Conservation (phyloP, 2,888 invertebrate species). For the Catocala fraxini region DNA sequence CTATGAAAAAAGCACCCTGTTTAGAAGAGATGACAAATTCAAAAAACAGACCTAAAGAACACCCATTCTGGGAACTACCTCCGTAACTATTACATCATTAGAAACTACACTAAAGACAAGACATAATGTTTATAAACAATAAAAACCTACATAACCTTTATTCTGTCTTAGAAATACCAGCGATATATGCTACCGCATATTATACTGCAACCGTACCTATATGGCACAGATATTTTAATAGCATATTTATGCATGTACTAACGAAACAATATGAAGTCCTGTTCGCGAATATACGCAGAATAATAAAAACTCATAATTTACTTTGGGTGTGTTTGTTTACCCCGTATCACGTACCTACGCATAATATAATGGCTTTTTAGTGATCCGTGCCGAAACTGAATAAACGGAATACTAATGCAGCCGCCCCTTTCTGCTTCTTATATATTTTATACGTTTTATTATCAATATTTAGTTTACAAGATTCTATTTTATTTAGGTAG, state of each 20-base stretch:
- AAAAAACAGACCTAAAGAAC: no score
- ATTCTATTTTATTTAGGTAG: no score
- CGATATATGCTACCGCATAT: no score
- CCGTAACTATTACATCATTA: no score
- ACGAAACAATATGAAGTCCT: slow-evolving; percentile 14
- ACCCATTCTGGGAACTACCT: no score
- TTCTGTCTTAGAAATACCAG: no score
- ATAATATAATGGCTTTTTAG: slow-evolving; percentile 9
- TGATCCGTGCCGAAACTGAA: slow-evolving; percentile 15
- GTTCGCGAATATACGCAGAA: slow-evolving; percentile 5
- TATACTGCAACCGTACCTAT: no score
- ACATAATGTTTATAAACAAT: no score
- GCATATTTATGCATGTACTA: background rate
- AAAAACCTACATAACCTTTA: no score
- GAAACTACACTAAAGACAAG: no score
- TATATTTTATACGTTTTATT: background rate
- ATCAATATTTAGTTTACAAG: background rate
- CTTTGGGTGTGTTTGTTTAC: slow-evolving; percentile 10
- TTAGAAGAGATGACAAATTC: no score
- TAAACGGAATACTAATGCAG: slow-evolving; percentile 10
- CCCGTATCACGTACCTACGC: slow-evolving; percentile 9
- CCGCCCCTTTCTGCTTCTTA: slow-evolving; percentile 2
- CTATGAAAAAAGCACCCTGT: no score
- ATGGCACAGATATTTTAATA: slow-evolving; percentile 5
- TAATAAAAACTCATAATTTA: slow-evolving; percentile 13